Evolutionary conservation across 2,113 vertebrate genomes (phyloP), one percentile per base, ranked within the genome.

Genomic region (Grammomys surdaster): DNA sequence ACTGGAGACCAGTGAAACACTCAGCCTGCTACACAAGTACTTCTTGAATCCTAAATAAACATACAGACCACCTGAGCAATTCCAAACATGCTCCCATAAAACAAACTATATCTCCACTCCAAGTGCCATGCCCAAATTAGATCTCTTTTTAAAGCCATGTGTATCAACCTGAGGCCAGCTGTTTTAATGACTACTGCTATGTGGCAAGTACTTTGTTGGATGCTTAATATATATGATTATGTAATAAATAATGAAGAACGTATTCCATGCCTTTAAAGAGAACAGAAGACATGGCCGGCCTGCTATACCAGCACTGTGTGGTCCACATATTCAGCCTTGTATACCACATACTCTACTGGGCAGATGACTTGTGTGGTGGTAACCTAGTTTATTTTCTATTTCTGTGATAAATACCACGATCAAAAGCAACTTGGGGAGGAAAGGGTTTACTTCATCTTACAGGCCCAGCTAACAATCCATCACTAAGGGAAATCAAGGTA

Each of bases 31-130:
- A 36, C 73, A 56, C 0, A 46, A 63, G 51, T 24, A 36, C 46
- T 93, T 77, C 75, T 13, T 33, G 72, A 90, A 92, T 54, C 31
- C 60, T 51, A 86, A 96, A 89, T 40, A 94, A 92, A 90, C 43
- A 87, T 43, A 46, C 10, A 20, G 31, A n/a, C 22, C 56, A 12
- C 58, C 7, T 76, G 43, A 77, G 17, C 26, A 65, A 73, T 87
- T 54, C 5, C 19, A 5, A 73, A 70, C 77, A 13, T 17, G 0
- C 17, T 81, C 16, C n/a, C n/a, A 22, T 77, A 33, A 73, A 80
- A 77, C 36, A 43, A 20, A 43, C 48, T 31, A 4, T 36, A 46
- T 56, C n/a, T 93, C 78, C 28, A 76, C 70, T 65, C 58, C 31
- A 88, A 46, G 60, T 82, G 60, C 48, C 63, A 89, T 10, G 51